Base-by-base conservation (phyloP, 2,888 invertebrate genomes). In the Deilephila elpenor region DNA sequence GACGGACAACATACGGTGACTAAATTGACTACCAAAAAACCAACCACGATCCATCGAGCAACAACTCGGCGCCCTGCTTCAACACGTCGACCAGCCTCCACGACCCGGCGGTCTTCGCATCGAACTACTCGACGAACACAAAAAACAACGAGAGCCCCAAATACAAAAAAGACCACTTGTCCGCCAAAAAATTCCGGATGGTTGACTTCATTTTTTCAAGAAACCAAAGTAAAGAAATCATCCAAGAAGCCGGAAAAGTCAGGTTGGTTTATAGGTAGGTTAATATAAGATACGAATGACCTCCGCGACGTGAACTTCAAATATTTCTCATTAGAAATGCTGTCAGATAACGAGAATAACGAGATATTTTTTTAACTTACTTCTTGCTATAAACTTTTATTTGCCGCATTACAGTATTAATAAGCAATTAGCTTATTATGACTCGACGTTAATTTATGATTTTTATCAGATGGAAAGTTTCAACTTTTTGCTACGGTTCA, bases 211-310 rank as follows among this genome's bases (percentile, higher is more conserved):
- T 92, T 89, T 77, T 93, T 93, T 77, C 83, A 89, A 77, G 84
- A 86, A 32, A 89, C 86, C 34, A 86, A 90, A 76, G 71, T 80
- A 53, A 89, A 91, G 74, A 91, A 86, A 75, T 78, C 85, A 14
- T 80, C 87, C 0, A 85, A 84, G 75, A 89, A 86, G 75, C 89
- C 92, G 78, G 82, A 77, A 75, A 91, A 90, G 84, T 81, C 92
- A 90, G 91, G 91, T 91, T 93, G 88, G 94, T 91, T 91, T 81
- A 77, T 86, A 90, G 90, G 91, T 91, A 86, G 79, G 90, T 91
- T 78, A 74, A 72, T 75, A 74, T 71, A 59, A 59, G 76, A 71
- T 59, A 53, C 56, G 56, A 56, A 56, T n/a, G 56, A 56, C n/a
- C 56, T n/a, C 56, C 56, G n/a, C 5, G n/a, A 44, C 14, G 44